Percentiles rank a stretch among this genome's conserved stretches.
phyloP scores from a whole-genome alignment of 37 sponge, comb jelly and placozoan genomes.

The Beroe ovata region DNA sequence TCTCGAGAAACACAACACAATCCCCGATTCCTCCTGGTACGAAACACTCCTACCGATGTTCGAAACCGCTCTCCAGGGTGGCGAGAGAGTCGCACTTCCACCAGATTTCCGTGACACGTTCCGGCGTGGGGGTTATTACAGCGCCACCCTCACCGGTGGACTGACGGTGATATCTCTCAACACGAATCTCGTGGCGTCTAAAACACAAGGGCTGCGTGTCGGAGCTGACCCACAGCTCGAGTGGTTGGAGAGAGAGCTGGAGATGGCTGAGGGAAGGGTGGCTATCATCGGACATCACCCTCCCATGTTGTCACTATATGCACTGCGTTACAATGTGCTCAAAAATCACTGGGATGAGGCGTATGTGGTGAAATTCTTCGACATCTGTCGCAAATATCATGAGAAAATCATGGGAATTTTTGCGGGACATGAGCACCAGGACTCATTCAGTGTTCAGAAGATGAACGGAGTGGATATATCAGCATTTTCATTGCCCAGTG shows the following conservation, averaged over 20 bases:
- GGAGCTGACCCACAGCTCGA: neutral
- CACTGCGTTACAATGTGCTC: neutral
- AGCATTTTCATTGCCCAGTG: constrained; percentile 3
- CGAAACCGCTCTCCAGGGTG: neutral
- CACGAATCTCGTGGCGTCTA: constrained; percentile 20
- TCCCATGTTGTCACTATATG: constrained; percentile 1
- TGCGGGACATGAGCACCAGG: constrained; percentile 51
- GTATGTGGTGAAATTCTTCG: neutral
- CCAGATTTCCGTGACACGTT: constrained; percentile 1
- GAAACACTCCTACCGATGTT: neutral
- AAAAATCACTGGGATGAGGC: neutral
- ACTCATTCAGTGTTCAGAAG: constrained; percentile 4
- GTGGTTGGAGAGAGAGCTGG: neutral
- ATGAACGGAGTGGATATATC: neutral
- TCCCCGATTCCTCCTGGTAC: constrained; percentile 46
- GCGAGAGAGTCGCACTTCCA: neutral
- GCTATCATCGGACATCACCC: constrained; percentile 39
- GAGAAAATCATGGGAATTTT: constrained; percentile 38
- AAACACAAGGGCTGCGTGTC: neutral
- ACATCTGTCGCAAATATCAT: neutral
- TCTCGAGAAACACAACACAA: neutral
- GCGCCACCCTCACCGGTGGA: neutral
- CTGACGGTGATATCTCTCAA: constrained; percentile 40
- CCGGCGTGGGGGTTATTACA: constrained; percentile 50
- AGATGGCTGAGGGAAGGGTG: neutral